Base-by-base conservation (phyloP, 92 coral and sea anemone species). In the Porites cylindrica region DNA sequence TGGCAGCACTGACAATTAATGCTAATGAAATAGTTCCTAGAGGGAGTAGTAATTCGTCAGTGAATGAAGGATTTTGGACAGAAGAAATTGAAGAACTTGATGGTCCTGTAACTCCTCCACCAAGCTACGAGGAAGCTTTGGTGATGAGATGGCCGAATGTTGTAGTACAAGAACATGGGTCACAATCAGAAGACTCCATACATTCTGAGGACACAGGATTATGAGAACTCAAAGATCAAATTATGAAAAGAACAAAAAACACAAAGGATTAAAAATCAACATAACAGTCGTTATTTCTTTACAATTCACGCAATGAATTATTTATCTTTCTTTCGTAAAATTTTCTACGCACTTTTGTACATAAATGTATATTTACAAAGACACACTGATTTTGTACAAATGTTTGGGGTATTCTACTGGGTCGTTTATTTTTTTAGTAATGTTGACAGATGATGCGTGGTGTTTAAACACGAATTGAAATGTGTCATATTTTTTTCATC, bases 101-200 rank as follows among this genome's bases (percentile, higher is more conserved):
- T n/a, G 88, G 84, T 4, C 54, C 75, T 16, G 51, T 77, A 18
- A 82, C 91, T 1, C 96, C 94, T 0, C 98, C 98, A 20, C 98
- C 98, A 7, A 90, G 91, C 38, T 95, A 93, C 59, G 89, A 82
- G 50, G 94, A 95, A 86, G 98, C 98, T 12, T 66, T 95, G 23
- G 91, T 71, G 63, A 93, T 95, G 96, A 59, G 60, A 72, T 77
- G 89, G 89, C 82, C 87, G 47, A 53, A 29, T 23, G 65, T 73
- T 52, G 26, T 52, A 5, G 80, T 75, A 13, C 74, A 74, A 21
- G 81, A 83, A 21, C 62, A 62, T 26, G 18, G 73, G 8, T 73
- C 80, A 21, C 80, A 74, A 16, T 62, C 86, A 18, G 77, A 69
- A 14, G 68, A 71, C 10, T 29, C 53, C 0, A 58, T 76, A 26